phyloP scores from a whole-genome alignment of 1,140 invertebrate species.

The Euglossa dilemma region DNA sequence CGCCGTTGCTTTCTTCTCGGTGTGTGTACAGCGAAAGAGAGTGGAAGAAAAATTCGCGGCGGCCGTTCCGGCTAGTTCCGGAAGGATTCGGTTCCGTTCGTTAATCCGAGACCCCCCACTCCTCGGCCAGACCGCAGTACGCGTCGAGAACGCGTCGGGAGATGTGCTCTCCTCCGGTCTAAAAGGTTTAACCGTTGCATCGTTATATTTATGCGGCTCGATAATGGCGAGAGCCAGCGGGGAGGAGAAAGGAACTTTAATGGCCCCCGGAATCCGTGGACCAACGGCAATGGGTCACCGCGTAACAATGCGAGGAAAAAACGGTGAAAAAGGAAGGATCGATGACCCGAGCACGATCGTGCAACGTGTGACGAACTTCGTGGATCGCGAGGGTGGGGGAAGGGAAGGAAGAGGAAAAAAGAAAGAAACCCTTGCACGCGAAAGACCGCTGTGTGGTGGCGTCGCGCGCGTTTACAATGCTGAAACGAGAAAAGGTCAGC shows the following conservation, averaged over 20 bases:
- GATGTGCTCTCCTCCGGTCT: neutral
- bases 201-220: conserved; percentile 26
- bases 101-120: neutral
- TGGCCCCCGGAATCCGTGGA: conserved; percentile 30
- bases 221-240: conserved; percentile 29
- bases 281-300: conserved; percentile 44
- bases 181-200: conserved; percentile 12
- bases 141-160: neutral
- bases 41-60: conserved; percentile 25
- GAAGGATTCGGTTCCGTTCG: conserved; percentile 8
- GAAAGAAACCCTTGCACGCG: neutral
- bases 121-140: neutral
- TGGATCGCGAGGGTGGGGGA: no score
- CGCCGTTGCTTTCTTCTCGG: neutral
- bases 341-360: conserved; percentile 36
- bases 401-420: neutral
- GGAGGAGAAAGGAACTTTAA: conserved; percentile 32
- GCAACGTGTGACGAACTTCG: conserved; percentile 8
- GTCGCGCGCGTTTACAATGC: conserved; percentile 41
- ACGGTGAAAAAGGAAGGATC: conserved; percentile 23
- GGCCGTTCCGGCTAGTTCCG: neutral
- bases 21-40: neutral
- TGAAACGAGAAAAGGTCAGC: conserved; percentile 44
- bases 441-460: conserved; percentile 12
- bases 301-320: conserved; percentile 53